Percentiles rank a stretch among this genome's conserved stretches.
phyloP scores from a whole-genome alignment of 2,797 vertebrate genomes.

The Melanotaenia trifasciata region DNA sequence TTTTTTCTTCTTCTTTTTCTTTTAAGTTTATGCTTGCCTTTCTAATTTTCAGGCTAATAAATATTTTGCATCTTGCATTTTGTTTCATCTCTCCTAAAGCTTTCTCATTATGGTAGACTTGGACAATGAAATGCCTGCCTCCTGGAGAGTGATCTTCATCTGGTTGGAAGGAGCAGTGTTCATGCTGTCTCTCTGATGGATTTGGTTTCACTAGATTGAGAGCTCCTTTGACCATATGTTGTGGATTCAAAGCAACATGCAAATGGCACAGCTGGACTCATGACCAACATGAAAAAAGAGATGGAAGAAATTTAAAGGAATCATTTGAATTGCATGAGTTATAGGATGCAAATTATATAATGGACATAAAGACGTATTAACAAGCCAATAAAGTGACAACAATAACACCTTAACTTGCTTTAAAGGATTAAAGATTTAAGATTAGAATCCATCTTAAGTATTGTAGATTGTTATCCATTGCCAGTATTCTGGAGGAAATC shows the following conservation, averaged over 20 bases:
- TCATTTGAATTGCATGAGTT: not conserved
- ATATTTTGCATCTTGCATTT: not conserved
- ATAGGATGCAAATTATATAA: no score
- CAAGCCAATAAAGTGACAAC: no score
- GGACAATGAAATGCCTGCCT: not conserved
- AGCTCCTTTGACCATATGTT: not conserved
- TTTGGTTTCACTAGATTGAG: not conserved
- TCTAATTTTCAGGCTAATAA: not conserved
- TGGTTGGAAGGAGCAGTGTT: not conserved
- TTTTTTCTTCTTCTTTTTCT: not conserved
- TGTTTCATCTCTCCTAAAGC: not conserved
- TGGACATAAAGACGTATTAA: no score
- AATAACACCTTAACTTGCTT: not conserved
- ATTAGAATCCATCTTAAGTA: not conserved
- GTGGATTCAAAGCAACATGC: constrained; percentile 2
- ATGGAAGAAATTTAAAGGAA: not conserved
- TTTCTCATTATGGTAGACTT: not conserved
- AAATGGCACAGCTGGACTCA: not conserved
- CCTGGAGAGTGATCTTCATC: not conserved
- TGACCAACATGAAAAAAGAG: not conserved
- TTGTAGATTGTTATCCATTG: not conserved
- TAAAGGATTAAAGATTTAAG: not conserved
- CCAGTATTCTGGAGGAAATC: not conserved
- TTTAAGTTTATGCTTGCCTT: not conserved
- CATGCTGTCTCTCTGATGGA: not conserved